A percentile compares a stretch with the other conserved stretches of the same genome.
Evolutionary conservation across 2,888 invertebrate species (phyloP).

Genomic region (Troilus luridus): DNA sequence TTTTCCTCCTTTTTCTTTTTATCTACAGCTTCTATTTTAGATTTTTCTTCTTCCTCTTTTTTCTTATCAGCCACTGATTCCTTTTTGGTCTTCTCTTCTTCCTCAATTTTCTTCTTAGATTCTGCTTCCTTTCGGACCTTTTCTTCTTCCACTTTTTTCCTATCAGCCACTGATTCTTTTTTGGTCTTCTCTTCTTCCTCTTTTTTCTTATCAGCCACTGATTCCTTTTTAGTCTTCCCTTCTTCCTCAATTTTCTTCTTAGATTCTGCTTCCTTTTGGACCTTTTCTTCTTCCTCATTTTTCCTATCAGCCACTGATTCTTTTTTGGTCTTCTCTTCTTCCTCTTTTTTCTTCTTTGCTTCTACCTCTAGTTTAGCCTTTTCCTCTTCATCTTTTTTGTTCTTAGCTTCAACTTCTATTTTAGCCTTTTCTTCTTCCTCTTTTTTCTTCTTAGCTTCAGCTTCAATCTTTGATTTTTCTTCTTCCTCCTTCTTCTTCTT

Average conservation of each 20-base stretch:
- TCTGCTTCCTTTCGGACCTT: slow-evolving; percentile 55
- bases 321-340: slow-evolving; percentile 43
- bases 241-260: slow-evolving; percentile 1
- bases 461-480: slow-evolving; percentile 59
- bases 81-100: background rate
- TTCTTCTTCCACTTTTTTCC: slow-evolving; percentile 58
- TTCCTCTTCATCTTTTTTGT: slow-evolving; percentile 58
- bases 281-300: background rate
- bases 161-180: background rate
- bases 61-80: background rate
- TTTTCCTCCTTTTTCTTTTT: background rate
- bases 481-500: slow-evolving; percentile 67
- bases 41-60: slow-evolving; percentile 62
- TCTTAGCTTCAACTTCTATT: background rate
- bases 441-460: background rate
- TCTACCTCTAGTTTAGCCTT: slow-evolving; percentile 61
- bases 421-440: background rate
- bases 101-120: background rate
- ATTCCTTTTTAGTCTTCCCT: background rate
- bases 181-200: background rate
- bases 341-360: slow-evolving; percentile 63
- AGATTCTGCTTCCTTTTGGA: background rate
- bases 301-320: background rate
- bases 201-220: background rate
- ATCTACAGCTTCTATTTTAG: slow-evolving; percentile 43